Percentiles rank a stretch among this genome's conserved stretches.
phyloP scores from a whole-genome alignment of 1,140 invertebrate genomes.

The Musca domestica region DNA sequence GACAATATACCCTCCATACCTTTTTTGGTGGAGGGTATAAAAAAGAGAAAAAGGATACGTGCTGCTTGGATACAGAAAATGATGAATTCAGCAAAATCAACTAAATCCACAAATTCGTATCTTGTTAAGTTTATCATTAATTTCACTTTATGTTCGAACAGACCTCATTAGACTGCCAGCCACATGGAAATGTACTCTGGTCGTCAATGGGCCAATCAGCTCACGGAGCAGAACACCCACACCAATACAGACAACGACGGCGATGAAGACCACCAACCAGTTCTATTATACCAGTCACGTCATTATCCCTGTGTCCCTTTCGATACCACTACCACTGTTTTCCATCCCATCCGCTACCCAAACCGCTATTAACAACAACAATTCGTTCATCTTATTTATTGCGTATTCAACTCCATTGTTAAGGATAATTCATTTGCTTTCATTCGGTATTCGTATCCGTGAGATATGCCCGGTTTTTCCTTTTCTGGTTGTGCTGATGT shows the following conservation, averaged over 20 bases:
- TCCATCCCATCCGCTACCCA: too few species aligned
- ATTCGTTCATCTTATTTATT: constrained; percentile 1
- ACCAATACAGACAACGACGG: background rate
- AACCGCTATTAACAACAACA: background rate
- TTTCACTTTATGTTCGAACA: constrained; percentile 14
- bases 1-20: too few species aligned
- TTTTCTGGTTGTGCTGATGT: constrained; percentile 4
- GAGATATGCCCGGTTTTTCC: background rate
- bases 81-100: too few species aligned
- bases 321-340: too few species aligned
- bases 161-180: background rate
- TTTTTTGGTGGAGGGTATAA: too few species aligned
- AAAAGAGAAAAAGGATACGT: too few species aligned
- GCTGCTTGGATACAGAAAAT: too few species aligned
- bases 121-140: constrained; percentile 16
- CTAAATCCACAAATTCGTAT: constrained; percentile 7
- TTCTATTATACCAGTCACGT: background rate
- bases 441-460: background rate
- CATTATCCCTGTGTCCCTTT: background rate
- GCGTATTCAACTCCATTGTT: constrained; percentile 13
- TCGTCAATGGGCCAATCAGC: background rate
- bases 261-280: background rate
- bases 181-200: background rate
- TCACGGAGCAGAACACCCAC: too few species aligned
- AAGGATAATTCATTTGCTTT: constrained; percentile 12